Conservation (phyloP, 2,113 vertebrate genomes). For the Andinoacara biseriatus region DNA sequence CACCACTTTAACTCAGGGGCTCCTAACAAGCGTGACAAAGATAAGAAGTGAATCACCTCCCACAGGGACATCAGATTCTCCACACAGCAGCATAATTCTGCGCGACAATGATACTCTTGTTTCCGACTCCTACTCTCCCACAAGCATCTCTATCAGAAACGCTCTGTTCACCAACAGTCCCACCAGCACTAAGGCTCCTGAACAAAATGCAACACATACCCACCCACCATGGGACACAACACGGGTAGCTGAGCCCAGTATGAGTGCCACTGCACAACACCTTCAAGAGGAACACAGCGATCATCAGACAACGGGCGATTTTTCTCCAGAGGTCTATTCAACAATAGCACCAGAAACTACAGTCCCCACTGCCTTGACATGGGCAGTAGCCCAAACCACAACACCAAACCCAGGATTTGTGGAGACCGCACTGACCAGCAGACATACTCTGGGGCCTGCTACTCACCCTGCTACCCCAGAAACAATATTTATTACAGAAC, state of each 20-base stretch:
- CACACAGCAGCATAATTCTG: constrained; percentile 47
- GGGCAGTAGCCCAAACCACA: constrained; percentile 38
- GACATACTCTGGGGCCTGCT: background rate
- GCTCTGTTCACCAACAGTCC: constrained; percentile 49
- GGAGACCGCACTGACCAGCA: constrained; percentile 25
- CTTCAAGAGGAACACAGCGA: constrained; percentile 31
- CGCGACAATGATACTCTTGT: constrained; percentile 55
- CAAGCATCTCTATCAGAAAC: constrained; percentile 43
- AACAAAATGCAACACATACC: constrained; percentile 48
- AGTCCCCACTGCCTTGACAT: constrained; percentile 51
- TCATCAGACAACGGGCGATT: background rate
- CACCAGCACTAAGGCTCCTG: constrained; percentile 31
- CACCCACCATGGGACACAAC: constrained; percentile 30
- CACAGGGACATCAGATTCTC: constrained; percentile 55
- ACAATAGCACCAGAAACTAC: constrained; percentile 53
- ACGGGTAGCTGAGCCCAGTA: constrained; percentile 10
- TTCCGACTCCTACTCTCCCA: constrained; percentile 51
- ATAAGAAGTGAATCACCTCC: constrained; percentile 55
- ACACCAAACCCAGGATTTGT: constrained; percentile 41
- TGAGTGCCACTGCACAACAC: constrained; percentile 26
- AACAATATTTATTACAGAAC: constrained; percentile 17
- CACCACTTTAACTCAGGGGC: constrained; percentile 38
- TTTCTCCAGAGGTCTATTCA: constrained; percentile 16
- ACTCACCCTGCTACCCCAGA: constrained; percentile 8
- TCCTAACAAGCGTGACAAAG: constrained; percentile 37